phyloP scores from a whole-genome alignment of 2,797 vertebrate genomes.

The Cossypha heuglini region DNA sequence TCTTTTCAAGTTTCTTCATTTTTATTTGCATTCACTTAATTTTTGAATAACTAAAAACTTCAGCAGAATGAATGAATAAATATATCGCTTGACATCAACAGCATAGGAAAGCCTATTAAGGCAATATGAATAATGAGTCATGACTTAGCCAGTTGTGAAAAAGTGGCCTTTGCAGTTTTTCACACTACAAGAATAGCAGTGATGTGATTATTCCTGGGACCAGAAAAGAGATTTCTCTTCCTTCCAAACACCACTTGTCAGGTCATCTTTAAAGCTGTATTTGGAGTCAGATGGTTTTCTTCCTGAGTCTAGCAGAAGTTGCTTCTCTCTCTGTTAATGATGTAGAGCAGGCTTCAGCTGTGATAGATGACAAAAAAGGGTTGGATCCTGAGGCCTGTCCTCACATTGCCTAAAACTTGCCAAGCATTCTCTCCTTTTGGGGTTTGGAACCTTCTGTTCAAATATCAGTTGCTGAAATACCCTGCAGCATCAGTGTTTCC shows the following conservation, averaged over 20 bases:
- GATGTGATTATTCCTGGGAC: not conserved
- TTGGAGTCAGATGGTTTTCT: not conserved
- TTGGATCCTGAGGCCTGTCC: not conserved
- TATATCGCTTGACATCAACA: not conserved
- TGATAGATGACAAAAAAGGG: not conserved
- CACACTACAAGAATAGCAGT: not conserved
- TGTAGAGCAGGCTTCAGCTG: not conserved
- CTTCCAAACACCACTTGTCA: not conserved
- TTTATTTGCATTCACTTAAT: not conserved
- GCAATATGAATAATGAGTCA: not conserved
- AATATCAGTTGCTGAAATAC: not conserved
- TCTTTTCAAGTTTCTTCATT: not conserved
- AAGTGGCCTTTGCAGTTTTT: not conserved
- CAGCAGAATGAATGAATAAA: not conserved
- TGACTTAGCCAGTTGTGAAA: not conserved
- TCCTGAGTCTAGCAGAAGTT: not conserved
- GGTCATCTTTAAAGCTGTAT: not conserved
- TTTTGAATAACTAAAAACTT: not conserved
- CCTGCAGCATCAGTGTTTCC: not conserved
- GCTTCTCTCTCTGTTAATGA: not conserved
- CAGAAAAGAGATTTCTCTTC: not conserved
- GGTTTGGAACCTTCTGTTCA: not conserved
- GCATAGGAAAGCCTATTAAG: not conserved
- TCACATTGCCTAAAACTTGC: not conserved
- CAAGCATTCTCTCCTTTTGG: not conserved